A percentile compares a stretch with the other conserved stretches of the same genome.
Evolutionary conservation across 2,888 invertebrate species (phyloP).

Genomic region (Digitonthophagus gazella): DNA sequence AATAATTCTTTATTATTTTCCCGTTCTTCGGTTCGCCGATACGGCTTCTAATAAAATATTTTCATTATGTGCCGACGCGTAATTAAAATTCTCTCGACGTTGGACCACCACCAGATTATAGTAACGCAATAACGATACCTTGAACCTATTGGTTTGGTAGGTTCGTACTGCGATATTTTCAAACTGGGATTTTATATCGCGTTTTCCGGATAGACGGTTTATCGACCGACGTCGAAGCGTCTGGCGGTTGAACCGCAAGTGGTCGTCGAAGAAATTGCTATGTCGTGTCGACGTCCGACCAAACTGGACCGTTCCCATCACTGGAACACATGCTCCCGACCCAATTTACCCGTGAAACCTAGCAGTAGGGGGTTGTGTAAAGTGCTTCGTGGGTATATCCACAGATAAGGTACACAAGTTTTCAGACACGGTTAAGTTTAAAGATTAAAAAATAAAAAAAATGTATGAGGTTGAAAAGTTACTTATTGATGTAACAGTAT

Average conservation of each 20-base stretch:
- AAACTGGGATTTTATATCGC: neutral
- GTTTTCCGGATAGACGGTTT: neutral
- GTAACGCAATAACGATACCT: too few species aligned
- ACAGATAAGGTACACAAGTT: neutral
- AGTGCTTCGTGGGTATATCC: neutral
- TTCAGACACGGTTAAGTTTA: too few species aligned
- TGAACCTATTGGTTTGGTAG: too few species aligned
- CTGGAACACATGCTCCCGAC: neutral
- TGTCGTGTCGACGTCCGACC: slow-evolving; percentile 17
- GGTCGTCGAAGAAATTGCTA: slow-evolving; percentile 22
- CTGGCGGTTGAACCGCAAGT: slow-evolving; percentile 19
- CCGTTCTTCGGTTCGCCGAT: too few species aligned
- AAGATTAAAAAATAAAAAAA: too few species aligned
- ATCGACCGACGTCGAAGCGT: slow-evolving; percentile 1
- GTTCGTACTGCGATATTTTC: too few species aligned
- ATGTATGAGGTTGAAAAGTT: too few species aligned
- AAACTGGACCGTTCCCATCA: neutral
- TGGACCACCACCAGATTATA: too few species aligned
- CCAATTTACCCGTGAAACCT: neutral
- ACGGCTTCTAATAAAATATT: too few species aligned
- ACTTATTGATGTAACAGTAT: too few species aligned
- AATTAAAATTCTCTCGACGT: neutral
- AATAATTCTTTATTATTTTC: neutral
- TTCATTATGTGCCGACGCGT: neutral
- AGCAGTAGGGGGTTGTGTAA: neutral